Conservation (phyloP, 2,113 vertebrate genomes). For the Typhlomys cinereus region DNA sequence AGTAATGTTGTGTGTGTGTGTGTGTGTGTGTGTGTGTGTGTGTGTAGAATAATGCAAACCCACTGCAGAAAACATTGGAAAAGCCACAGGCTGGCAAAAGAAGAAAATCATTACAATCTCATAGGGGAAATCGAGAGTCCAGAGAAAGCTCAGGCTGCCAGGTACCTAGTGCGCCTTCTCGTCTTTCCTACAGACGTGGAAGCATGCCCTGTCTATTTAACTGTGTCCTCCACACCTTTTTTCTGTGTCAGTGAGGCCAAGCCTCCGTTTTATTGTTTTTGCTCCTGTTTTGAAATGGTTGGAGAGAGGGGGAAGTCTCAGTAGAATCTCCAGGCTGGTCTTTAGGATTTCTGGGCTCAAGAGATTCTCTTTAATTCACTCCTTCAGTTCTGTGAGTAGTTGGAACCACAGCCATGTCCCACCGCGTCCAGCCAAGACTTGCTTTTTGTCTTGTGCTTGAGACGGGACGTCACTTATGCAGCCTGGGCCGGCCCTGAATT, state of each 20-base stretch:
- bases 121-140: not conserved
- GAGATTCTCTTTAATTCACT: not conserved
- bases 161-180: no score
- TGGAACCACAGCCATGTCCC: not conserved
- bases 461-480: not conserved
- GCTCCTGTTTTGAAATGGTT: no score
- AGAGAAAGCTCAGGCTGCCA: no score
- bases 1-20: slow-evolving; percentile 13
- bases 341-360: not conserved
- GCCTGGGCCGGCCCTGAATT: not conserved
- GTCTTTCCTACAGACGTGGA: not conserved
- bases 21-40: slow-evolving; percentile 36
- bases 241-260: not conserved
- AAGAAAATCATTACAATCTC: slow-evolving; percentile 21
- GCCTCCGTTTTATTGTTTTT: not conserved
- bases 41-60: slow-evolving; percentile 11
- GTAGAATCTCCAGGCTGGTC: not conserved
- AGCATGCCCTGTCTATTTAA: not conserved
- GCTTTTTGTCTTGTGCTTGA: not conserved
- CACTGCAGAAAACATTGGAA: slow-evolving; percentile 35
- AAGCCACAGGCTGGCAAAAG: slow-evolving; percentile 26
- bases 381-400: not conserved
- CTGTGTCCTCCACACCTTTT: not conserved
- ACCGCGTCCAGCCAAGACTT: not conserved
- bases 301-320: not conserved